Percentiles rank a stretch among this genome's conserved stretches.
These are phyloP conservation scores for Sclerodermus sp. DNA, from an alignment of 2,888 invertebrate genomes.

Conservation along the genomic window DNA sequence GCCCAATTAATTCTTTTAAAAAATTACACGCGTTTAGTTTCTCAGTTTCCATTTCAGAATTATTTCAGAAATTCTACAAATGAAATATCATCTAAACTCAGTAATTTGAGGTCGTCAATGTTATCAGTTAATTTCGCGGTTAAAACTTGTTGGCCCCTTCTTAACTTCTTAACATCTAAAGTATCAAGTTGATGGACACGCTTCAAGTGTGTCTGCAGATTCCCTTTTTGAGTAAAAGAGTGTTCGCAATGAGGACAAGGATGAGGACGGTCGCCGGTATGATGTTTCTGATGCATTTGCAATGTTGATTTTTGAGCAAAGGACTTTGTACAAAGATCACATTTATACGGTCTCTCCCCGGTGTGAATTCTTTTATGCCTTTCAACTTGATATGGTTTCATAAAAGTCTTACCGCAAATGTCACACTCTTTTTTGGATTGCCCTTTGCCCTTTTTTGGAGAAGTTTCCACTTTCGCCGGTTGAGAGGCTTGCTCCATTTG, in stretches of 20 bases:
- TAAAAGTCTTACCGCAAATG: constrained; percentile 60
- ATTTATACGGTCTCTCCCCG: constrained; percentile 64
- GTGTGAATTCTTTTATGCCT: constrained; percentile 64
- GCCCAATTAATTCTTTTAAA: not conserved
- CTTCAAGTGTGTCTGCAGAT: constrained; percentile 65
- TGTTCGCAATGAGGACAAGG: constrained; percentile 64
- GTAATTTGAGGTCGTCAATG: constrained; percentile 29
- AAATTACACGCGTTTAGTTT: too few species aligned
- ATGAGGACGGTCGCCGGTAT: constrained; percentile 63
- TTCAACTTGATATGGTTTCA: constrained; percentile 61
- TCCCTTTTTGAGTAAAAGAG: constrained; percentile 64
- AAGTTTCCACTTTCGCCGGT: not conserved
- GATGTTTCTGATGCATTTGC: constrained; percentile 64
- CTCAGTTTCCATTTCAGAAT: constrained; percentile 2
- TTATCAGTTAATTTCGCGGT: constrained; percentile 31
- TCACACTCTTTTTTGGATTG: constrained; percentile 44
- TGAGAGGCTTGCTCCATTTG: constrained; percentile 8
- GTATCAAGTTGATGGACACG: constrained; percentile 52
- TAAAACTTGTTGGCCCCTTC: constrained; percentile 29
- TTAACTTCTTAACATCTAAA: constrained; percentile 32
- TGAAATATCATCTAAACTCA: constrained; percentile 45
- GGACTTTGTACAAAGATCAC: constrained; percentile 62
- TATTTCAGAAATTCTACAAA: constrained; percentile 42
- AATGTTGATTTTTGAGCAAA: constrained; percentile 67
- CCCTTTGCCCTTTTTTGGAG: not conserved